Base-by-base conservation (phyloP, 1,140 invertebrate species). In the Dysdera silvatica region DNA sequence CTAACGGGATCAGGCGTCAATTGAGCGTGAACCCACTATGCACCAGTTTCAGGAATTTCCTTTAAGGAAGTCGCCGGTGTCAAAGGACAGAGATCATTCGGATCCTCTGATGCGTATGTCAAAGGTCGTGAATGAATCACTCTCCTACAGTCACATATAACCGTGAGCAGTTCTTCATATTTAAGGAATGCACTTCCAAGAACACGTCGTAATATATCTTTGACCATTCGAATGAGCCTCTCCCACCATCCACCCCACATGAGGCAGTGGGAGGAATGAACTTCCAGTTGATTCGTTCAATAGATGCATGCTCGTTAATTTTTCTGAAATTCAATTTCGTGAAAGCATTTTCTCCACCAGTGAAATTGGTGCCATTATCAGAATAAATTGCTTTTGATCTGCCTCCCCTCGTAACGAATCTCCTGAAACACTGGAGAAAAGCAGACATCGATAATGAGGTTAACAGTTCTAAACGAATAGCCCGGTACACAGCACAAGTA, bases 351-450 rank as follows among this genome's bases (percentile, higher is more conserved):
- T 29, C 55, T 0, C 70, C 64, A 10, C 72, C 73, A 6, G 69
- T 29, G 60, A 79, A 78, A 65, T 76, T 75, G 2, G 73, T 75
- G n/a, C 74, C 72, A 55, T 71, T 71, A 47, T 77, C 77, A 20
- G 60, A 72, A 47, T 70, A 71, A 18, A 77, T 68, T 43, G 70
- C 48, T 7, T 37, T 43, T 3, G 71, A 69, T 28, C 67, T 54
- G 28, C 75, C 74, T 24, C 76, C 52, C 24, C 74, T 66, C 14
- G 74, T 69, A 10, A 78, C 70, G 60, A 79, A 76, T 51, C 76
- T 35, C 18, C 71, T 49, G 2, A 78, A 60, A 24, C 70, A 69
- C 31, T 68, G 66, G 14, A 79, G 45, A 56, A 77, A 77, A 0
- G 69, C 68, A 28, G 74, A 71, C 0, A 75, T 74, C 0, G 71